Percentiles rank a stretch among this genome's conserved stretches.
Conservation (phyloP, 1,140 invertebrate genomes). For the Scaptomyza pallida region DNA sequence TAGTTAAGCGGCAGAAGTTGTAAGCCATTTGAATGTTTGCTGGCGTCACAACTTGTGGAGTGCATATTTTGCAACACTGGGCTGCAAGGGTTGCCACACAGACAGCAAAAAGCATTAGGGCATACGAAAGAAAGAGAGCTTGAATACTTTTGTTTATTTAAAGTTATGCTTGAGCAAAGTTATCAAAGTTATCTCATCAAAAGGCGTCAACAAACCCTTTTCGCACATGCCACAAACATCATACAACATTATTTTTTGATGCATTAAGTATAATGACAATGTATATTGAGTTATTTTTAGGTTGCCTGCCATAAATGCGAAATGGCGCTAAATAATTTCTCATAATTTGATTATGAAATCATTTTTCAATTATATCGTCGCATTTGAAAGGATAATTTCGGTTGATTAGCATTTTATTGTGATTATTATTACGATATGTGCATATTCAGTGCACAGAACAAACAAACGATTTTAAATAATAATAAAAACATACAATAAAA, state of each 20-base stretch:
- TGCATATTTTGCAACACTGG: slow-evolving; percentile 54
- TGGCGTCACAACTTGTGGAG: slow-evolving; percentile 61
- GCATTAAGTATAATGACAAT: slow-evolving; percentile 4
- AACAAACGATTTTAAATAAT: slow-evolving; percentile 8
- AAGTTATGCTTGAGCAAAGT: no score
- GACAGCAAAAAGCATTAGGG: not conserved
- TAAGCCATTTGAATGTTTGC: slow-evolving; percentile 58
- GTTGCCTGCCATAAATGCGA: not conserved
- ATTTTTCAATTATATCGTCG: slow-evolving; percentile 27
- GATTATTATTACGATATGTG: slow-evolving; percentile 9
- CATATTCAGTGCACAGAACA: slow-evolving; percentile 1
- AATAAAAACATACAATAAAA: slow-evolving; percentile 16
- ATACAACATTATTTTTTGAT: not conserved
- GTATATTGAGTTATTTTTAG: no score
- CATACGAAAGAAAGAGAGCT: slow-evolving; percentile 10
- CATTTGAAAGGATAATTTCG: slow-evolving; percentile 22
- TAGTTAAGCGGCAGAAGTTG: slow-evolving; percentile 70
- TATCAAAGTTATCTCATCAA: no score
- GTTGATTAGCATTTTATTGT: slow-evolving; percentile 34
- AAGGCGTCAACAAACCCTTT: no score
- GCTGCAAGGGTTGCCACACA: slow-evolving; percentile 13
- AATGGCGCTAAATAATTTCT: slow-evolving; percentile 19
- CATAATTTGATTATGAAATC: slow-evolving; percentile 49
- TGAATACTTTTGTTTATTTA: not conserved
- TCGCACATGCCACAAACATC: no score